A percentile compares a stretch with the other conserved stretches of the same genome.
phyloP scores from a whole-genome alignment of 2,113 vertebrate species.

The Laticauda colubrina region DNA sequence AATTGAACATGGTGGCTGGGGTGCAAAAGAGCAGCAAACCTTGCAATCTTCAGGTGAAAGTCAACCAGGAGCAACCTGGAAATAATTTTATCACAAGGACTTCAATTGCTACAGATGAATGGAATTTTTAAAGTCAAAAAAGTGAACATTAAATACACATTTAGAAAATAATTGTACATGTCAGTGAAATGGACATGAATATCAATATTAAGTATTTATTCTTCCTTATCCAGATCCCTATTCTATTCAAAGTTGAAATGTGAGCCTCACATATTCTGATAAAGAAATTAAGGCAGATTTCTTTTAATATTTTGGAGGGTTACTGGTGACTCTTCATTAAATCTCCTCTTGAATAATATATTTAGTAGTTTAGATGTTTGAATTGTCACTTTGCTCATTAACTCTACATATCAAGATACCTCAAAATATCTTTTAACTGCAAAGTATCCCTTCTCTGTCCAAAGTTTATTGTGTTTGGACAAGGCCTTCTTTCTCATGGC shows the following conservation, averaged over 20 bases:
- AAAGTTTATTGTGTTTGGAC: too few relatives aligned
- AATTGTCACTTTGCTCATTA: not conserved
- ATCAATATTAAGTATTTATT: not conserved
- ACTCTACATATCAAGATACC: not conserved
- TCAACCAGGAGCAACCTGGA: not conserved
- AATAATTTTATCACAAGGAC: not conserved
- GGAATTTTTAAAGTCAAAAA: not conserved
- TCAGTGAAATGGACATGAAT: not conserved
- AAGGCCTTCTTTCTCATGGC: too few relatives aligned
- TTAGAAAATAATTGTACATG: not conserved
- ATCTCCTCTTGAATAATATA: not conserved
- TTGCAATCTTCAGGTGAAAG: not conserved
- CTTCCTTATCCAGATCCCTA: not conserved
- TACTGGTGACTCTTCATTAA: not conserved
- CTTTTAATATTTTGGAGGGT: not conserved
- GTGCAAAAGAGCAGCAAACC: not conserved
- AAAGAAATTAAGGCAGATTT: not conserved
- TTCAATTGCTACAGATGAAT: not conserved
- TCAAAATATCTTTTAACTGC: not conserved
- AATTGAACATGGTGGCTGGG: not conserved
- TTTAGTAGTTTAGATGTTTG: not conserved
- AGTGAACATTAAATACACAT: not conserved
- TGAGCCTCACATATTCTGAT: not conserved
- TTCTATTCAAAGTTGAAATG: not conserved
- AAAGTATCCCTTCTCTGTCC: not conserved